Percentiles rank a stretch among this genome's conserved stretches.
These are phyloP conservation scores for Dasypus novemcinctus DNA, from an alignment of 2,113 vertebrate species.

Conservation along the genomic window DNA sequence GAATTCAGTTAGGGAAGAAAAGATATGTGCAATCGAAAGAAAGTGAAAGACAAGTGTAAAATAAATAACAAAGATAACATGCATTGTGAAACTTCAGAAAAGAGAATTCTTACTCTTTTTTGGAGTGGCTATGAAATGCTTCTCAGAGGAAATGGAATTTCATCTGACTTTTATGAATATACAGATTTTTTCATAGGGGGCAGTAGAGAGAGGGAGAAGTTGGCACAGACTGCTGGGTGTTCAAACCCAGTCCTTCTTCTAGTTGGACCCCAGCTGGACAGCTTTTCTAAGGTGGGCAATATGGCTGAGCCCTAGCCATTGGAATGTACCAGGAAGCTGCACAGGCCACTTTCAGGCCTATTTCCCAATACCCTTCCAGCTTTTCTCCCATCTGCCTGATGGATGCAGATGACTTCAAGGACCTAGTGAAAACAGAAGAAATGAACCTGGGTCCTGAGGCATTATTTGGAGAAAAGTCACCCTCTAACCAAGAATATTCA, in stretches of 20 bases:
- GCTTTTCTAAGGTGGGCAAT: neutral
- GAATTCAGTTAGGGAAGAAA: neutral
- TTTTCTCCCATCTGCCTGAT: neutral
- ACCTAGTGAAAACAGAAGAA: neutral
- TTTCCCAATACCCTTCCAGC: neutral
- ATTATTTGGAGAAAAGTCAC: neutral
- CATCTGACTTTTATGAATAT: neutral
- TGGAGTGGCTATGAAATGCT: neutral
- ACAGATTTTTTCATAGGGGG: neutral
- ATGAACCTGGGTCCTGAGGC: neutral
- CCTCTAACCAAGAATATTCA: neutral
- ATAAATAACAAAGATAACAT: neutral
- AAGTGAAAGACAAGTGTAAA: neutral
- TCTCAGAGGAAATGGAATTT: neutral
- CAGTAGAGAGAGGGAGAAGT: neutral
- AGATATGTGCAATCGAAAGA: neutral
- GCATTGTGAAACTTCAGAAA: neutral
- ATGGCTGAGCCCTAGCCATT: neutral
- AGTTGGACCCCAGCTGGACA: neutral
- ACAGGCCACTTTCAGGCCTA: neutral
- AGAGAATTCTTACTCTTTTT: neutral
- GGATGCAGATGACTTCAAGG: neutral
- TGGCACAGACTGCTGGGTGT: neutral
- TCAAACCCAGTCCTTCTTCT: neutral
- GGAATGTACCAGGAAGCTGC: neutral